Base-by-base conservation (phyloP, 1,140 invertebrate genomes). In the Platorchestia sp. region DNA sequence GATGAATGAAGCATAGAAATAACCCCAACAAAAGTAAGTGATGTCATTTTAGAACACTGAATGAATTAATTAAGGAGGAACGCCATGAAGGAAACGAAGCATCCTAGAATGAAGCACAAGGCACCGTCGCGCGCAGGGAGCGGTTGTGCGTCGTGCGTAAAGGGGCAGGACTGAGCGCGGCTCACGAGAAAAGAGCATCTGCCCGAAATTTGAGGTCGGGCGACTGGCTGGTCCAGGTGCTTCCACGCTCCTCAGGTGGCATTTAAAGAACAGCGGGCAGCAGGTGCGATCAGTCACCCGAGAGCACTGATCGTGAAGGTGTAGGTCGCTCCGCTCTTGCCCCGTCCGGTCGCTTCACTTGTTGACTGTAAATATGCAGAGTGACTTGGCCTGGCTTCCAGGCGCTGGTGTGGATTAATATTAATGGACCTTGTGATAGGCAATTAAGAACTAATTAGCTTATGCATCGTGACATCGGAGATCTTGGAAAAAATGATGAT, bases 221-320 rank as follows among this genome's bases (percentile, higher is more conserved):
- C 47, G 47, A 19, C 47, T 75, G 59, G 59, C 36, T 75, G 59
- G 59, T 75, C 59, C 59, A 75, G 59, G 59, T 75, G 59, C 59
- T 75, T 75, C 59, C 10, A 75, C 59, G 87, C 87, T 90, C 87
- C 87, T 90, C 87, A 90, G 87, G 87, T 90, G 87, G 87, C 87
- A 90, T 90, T 43, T 90, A 90, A 90, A 90, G 87, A 45, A 43
- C 44, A 90, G 41, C 41, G 10, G 44, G 19, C 87, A 43, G 41
- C 87, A 90, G 87, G 87, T 90, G 41, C 87, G 87, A 90, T 90
- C 87, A 90, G 87, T 90, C 44, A 90, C 87, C 87, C 87, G 16
- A 42, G 87, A 45, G 87, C 44, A 14, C 41, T 42, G 5, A 43
- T 90, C 6, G 87, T 90, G 87, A 19, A 27, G 5, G 41, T 42